Evolutionary conservation across 1,140 invertebrate genomes (phyloP).

Genomic region (Acromyrmex echinatior): DNA sequence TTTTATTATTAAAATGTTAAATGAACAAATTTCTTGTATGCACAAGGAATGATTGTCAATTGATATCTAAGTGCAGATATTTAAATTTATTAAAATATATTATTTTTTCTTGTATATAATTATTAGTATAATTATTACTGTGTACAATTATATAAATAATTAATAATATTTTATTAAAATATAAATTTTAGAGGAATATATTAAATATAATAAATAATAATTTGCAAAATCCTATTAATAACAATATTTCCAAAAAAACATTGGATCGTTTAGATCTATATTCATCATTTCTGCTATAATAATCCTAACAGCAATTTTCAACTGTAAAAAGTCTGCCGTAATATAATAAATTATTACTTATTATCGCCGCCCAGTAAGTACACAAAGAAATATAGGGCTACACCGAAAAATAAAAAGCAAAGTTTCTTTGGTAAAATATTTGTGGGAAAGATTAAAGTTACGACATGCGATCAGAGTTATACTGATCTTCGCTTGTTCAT

Average conservation of each 20-base stretch:
- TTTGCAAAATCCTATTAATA: background rate
- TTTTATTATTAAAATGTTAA: background rate
- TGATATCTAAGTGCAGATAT: background rate
- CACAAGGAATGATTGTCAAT: constrained; percentile 31
- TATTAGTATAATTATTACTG: background rate
- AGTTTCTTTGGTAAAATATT: constrained; percentile 41
- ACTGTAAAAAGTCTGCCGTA: background rate
- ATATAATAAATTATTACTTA: background rate
- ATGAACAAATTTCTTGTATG: constrained; percentile 14
- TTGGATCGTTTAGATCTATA: background rate
- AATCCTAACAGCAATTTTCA: background rate
- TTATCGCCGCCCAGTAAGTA: constrained; percentile 23
- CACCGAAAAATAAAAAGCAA: constrained; percentile 16
- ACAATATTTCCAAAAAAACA: background rate
- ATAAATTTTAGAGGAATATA: no score
- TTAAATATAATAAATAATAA: no score
- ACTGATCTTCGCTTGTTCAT: constrained; percentile 68
- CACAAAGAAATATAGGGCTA: constrained; percentile 4
- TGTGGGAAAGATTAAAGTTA: background rate
- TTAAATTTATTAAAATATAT: background rate
- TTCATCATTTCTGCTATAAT: background rate
- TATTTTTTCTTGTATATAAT: constrained; percentile 14
- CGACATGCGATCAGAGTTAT: constrained; percentile 14
- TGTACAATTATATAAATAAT: background rate
- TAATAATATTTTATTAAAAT: background rate